Conservation (phyloP, 2,113 vertebrate species). For the Strigops habroptila region DNA sequence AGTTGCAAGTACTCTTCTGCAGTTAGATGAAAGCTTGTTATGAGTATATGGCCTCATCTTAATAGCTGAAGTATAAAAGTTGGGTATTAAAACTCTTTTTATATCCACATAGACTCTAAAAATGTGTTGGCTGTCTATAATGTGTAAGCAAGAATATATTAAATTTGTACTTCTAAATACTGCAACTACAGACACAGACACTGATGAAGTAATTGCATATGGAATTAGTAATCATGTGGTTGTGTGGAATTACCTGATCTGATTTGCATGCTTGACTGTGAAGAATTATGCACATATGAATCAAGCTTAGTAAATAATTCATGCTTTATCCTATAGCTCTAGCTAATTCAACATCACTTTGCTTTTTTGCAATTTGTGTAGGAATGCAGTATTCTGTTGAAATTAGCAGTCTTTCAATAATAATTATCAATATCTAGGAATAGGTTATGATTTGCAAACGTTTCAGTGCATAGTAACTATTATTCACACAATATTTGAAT, state of each 20-base stretch:
- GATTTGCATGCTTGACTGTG: background rate
- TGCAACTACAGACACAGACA: background rate
- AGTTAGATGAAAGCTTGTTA: background rate
- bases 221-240: conserved; percentile 6
- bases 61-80: background rate
- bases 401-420: background rate
- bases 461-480: background rate
- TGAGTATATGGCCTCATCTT: background rate
- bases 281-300: background rate
- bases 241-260: conserved; percentile 4
- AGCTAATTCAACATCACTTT: background rate
- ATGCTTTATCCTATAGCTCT: background rate
- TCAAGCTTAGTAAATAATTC: conserved; percentile 23
- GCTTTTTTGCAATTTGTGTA: background rate
- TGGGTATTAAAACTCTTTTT: background rate
- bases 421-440: background rate
- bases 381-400: background rate
- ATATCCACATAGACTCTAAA: background rate
- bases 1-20: background rate
- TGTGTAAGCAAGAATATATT: background rate
- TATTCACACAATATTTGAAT: background rate
- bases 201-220: background rate
- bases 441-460: background rate
- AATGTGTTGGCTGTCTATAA: background rate
- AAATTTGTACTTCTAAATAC: background rate